Evolutionary conservation across 2,113 vertebrate species (phyloP), one percentile per base, ranked within the genome.

Genomic region (Xerus inauris): DNA sequence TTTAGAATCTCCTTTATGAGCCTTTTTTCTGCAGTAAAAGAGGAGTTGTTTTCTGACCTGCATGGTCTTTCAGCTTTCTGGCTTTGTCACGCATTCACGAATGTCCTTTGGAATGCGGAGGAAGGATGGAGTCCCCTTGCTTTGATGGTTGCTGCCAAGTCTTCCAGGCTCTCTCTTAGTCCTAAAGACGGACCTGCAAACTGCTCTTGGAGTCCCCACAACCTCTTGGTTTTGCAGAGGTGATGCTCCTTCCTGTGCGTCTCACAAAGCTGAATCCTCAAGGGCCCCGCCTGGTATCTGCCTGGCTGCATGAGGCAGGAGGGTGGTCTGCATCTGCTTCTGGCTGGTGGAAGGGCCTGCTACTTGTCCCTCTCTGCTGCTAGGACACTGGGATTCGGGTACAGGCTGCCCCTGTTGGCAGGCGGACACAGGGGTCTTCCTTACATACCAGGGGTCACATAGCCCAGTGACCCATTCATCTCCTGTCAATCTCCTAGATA

Each of bases 1-100:
- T 93, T 94, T 96, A 75, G 97, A 96, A 75, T 97, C 94, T 57
- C 81, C 96, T 75, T 92, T 93, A 94, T 73, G 91, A 93, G 35
- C 62, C 6, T 7, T 40, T 28, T 95, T 77, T 97, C 72, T 93
- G 92, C 92, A 95, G 91, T 85, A 95, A 97, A 97, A 96, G 88
- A 69, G 80, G 8, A 89, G 42, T 32, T 94, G 24, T 73, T 94
- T 67, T 83, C 95, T 91, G 76, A 81, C 94, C 96, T 77, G 96
- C 65, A 54, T 6, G 32, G 72, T 19, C 84, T 95, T 96, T 57
- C 54, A 6, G 57, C 92, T 97, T 96, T 97, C 90, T 95, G 42
- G 54, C 82, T 97, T 95, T 91, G 65, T 90, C n/a, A 93, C 9
- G 9, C 72, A 81, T 87, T 92, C 90, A 94, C 1, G 16, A 96